These are phyloP conservation scores for Talpa occidentalis DNA, from an alignment of 2,113 vertebrate genomes.

Conservation along the genomic window DNA sequence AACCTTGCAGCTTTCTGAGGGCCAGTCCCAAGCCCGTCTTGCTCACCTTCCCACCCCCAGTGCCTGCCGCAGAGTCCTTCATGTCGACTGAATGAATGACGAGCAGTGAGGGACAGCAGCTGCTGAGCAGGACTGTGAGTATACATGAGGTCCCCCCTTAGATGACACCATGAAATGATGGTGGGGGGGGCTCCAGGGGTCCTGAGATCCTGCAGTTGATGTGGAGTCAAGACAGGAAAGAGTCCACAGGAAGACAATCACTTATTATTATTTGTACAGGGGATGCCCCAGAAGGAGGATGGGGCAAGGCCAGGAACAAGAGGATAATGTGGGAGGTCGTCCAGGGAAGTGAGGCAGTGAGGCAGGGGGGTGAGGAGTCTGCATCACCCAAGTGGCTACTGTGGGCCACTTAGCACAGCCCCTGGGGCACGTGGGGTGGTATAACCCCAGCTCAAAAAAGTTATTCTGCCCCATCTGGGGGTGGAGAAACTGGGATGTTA, in stretches of 20 bases:
- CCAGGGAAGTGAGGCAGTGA: background rate
- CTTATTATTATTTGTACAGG: background rate
- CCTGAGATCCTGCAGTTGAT: background rate
- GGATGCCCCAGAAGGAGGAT: background rate
- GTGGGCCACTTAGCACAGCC: too few relatives aligned
- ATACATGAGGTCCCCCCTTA: background rate
- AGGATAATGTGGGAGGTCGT: background rate
- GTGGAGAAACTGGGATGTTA: background rate
- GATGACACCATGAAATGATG: background rate
- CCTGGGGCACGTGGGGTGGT: background rate
- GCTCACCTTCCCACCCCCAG: background rate
- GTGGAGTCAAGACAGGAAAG: background rate
- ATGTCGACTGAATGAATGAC: background rate
- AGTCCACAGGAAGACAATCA: background rate
- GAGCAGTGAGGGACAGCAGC: background rate
- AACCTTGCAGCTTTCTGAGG: background rate
- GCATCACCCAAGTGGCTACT: too few relatives aligned
- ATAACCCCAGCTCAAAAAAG: background rate
- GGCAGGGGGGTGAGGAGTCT: background rate
- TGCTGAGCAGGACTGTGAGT: background rate
- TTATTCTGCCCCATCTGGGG: background rate
- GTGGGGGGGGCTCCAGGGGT: background rate
- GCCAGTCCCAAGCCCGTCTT: background rate
- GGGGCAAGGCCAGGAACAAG: background rate
- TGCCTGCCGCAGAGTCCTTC: background rate